Evolutionary conservation across 92 coral and sea anemone species (phyloP).

Genomic region (Micromussa lordhowensis): DNA sequence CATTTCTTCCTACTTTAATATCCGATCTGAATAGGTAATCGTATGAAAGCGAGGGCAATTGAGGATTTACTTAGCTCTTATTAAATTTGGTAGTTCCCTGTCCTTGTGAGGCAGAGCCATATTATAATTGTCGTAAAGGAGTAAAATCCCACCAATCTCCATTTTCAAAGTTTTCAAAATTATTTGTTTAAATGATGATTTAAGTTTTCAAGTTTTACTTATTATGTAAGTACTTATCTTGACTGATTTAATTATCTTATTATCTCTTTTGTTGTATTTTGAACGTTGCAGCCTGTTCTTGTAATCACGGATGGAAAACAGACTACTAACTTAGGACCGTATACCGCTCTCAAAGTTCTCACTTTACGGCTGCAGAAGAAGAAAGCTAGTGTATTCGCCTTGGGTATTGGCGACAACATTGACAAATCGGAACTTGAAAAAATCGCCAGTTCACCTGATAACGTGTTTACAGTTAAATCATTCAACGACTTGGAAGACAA

Average conservation of each 20-base stretch:
- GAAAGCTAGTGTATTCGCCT: slow-evolving; percentile 54
- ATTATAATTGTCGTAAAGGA: too few species aligned
- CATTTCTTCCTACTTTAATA: too few species aligned
- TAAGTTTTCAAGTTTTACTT: too few species aligned
- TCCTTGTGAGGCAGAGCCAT: too few species aligned
- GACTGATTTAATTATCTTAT: neutral
- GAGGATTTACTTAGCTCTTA: too few species aligned
- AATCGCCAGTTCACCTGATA: slow-evolving; percentile 58
- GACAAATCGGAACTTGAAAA: slow-evolving; percentile 52
- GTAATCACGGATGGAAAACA: slow-evolving; percentile 71
- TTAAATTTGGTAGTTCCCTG: too few species aligned
- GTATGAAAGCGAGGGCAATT: too few species aligned
- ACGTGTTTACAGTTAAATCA: slow-evolving; percentile 50
- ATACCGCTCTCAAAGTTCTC: slow-evolving; percentile 44
- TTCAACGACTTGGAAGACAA: slow-evolving; percentile 53
- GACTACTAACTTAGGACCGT: slow-evolving; percentile 53
- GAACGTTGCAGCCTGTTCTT: slow-evolving; percentile 39
- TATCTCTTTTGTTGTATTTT: neutral
- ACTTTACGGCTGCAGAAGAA: slow-evolving; percentile 39
- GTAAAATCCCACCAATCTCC: too few species aligned
- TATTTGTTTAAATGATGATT: too few species aligned
- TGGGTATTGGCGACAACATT: slow-evolving; percentile 63
- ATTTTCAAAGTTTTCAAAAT: too few species aligned
- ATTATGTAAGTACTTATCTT: neutral
- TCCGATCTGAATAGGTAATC: too few species aligned